Conservation (phyloP, 2,797 vertebrate genomes). For the Gallinago nigripennis region DNA sequence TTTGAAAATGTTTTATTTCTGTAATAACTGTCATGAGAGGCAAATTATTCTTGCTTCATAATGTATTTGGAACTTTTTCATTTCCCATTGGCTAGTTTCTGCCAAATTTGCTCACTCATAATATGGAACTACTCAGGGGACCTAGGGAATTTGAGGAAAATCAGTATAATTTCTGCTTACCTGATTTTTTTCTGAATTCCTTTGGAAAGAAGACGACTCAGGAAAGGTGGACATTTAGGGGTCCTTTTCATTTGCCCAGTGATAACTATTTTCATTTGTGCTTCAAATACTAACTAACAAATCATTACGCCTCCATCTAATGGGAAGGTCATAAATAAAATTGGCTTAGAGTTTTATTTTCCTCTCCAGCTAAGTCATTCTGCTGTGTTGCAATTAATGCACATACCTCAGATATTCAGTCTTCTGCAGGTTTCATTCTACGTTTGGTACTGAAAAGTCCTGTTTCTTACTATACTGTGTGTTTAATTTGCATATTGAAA, state of each 20-base stretch:
- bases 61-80: background rate
- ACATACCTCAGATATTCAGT: background rate
- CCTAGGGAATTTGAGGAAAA: background rate
- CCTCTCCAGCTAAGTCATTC: background rate
- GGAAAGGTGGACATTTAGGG: background rate
- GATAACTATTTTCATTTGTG: background rate
- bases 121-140: background rate
- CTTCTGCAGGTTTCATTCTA: background rate
- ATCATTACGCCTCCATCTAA: background rate
- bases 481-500: background rate
- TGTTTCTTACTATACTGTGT: background rate
- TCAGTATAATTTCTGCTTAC: background rate
- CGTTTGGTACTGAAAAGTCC: background rate
- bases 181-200: background rate
- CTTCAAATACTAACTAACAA: background rate
- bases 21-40: background rate
- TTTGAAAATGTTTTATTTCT: constrained; percentile 9
- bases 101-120: background rate
- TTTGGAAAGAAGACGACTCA: background rate
- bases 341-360: background rate
- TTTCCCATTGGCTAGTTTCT: background rate
- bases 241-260: background rate
- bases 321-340: background rate
- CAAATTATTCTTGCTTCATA: background rate
- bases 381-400: background rate